These are phyloP conservation scores for Brachionus calyciflorus DNA, from an alignment of 1,140 invertebrate species.

Conservation along the genomic window DNA sequence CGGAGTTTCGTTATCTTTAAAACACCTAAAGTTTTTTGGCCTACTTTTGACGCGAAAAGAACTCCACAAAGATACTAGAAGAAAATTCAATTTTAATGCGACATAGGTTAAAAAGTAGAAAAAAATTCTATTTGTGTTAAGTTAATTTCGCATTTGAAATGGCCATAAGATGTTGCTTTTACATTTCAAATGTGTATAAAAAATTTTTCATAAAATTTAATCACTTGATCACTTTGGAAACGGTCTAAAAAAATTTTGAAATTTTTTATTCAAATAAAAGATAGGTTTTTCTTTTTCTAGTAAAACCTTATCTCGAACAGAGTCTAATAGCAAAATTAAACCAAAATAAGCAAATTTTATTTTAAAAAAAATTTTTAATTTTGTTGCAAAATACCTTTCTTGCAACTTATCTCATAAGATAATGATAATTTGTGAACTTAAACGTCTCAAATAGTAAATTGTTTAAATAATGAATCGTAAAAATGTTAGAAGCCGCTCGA, in stretches of 20 bases:
- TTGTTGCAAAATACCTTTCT: not conserved
- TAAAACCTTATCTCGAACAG: slow-evolving; percentile 4
- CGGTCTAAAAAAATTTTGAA: not conserved
- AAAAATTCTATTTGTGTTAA: not conserved
- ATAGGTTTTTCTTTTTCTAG: not conserved
- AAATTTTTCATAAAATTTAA: not conserved
- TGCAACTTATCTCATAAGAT: not conserved
- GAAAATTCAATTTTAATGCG: too few relatives aligned
- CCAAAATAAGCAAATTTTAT: not conserved
- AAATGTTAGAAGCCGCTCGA: slow-evolving; percentile 20
- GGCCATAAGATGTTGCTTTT: not conserved
- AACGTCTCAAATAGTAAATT: not conserved
- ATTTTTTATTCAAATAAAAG: not conserved
- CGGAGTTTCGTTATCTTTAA: too few relatives aligned
- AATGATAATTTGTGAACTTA: not conserved
- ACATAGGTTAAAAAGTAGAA: not conserved
- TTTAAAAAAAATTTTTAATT: too few relatives aligned
- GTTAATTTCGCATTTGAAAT: not conserved
- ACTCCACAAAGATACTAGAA: too few relatives aligned
- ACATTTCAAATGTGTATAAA: not conserved
- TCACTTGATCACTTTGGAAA: slow-evolving; percentile 21
- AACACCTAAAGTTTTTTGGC: too few relatives aligned
- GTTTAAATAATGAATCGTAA: slow-evolving; percentile 17
- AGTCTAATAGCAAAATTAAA: not conserved
- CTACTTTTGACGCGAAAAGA: too few relatives aligned